phyloP scores from a whole-genome alignment of 2,888 invertebrate genomes.

The Drosophila helvetica region DNA sequence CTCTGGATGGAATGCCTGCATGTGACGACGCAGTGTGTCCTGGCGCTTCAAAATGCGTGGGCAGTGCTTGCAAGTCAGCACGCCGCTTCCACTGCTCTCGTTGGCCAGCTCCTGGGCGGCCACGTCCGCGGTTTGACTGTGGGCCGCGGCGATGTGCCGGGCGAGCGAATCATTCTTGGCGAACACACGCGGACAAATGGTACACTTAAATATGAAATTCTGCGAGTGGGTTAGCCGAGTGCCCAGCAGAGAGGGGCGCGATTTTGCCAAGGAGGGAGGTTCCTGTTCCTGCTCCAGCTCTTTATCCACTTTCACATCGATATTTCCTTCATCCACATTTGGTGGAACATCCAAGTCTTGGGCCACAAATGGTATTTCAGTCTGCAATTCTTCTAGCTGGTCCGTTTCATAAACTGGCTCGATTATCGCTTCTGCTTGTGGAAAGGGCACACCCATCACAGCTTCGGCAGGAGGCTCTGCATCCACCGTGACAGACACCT shows the following conservation, averaged over 20 bases:
- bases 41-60: slow-evolving; percentile 85
- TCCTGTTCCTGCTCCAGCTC: not conserved
- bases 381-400: not conserved
- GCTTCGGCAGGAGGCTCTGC: not conserved
- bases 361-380: not conserved
- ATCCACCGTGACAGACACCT: not conserved
- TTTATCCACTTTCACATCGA: not conserved
- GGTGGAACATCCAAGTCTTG: not conserved
- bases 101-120: slow-evolving; percentile 60
- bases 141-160: slow-evolving; percentile 67
- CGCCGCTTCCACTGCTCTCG: slow-evolving; percentile 47
- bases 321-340: not conserved
- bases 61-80: slow-evolving; percentile 73
- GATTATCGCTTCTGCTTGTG: not conserved
- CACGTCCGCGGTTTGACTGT: slow-evolving; percentile 52
- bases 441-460: not conserved
- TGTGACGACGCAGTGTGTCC: slow-evolving; percentile 86
- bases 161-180: slow-evolving; percentile 70
- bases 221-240: slow-evolving; percentile 57
- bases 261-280: not conserved
- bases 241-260: slow-evolving; percentile 57
- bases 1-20: slow-evolving; percentile 79
- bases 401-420: not conserved
- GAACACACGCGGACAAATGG: slow-evolving; percentile 68
- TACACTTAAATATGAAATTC: slow-evolving; percentile 59